Evolutionary conservation across 2,797 vertebrate species (phyloP), one percentile per base, ranked within the genome.

Genomic region (Menidia menidia): DNA sequence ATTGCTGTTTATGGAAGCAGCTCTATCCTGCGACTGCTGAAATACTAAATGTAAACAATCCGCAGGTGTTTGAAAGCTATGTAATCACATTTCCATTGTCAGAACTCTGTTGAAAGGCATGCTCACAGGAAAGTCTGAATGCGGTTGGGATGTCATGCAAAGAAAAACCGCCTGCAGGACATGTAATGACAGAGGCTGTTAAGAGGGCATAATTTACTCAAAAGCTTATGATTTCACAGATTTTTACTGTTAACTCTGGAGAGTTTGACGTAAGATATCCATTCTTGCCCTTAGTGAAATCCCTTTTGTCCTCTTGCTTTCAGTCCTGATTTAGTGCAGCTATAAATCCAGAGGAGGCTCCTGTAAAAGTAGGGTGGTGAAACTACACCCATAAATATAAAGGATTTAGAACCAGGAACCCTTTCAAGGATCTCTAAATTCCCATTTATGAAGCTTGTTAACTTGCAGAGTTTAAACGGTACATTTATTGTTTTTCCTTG

Each of bases 291-390:
- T 88, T 76, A 78, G 82, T 67, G 67, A 68, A 80, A 84, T 88
- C 68, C n/a, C 35, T 89, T 89, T 90, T 93, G 90, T 92, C 90
- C 90, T 92, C 92, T 76, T 83, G 75, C 84, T 89, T 91, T 89
- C 83, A 92, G 81, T 86, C 73, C 82, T 89, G 55, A 50, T 92
- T 92, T 92, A 90, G 84, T 85, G 91, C 88, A 88, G 88, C 88
- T 73, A 80, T 87, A 87, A 90, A 93, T 93, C 85, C 87, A 81
- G 81, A 78, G 84, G 88, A 90, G 89, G 83, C 60, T 87, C 88
- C 89, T 84, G 75, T 91, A 89, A 92, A 89, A 68, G 78, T 77
- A 74, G 77, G 81, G 77, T 81, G 87, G 83, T 86, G 82, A 89
- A 83, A 86, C 83, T 85, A 87, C 75, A 53, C 67, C 84, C 82